Evolutionary conservation across 2,113 vertebrate species (phyloP), one percentile per base, ranked within the genome.

Genomic region (Xenopus laevis): DNA sequence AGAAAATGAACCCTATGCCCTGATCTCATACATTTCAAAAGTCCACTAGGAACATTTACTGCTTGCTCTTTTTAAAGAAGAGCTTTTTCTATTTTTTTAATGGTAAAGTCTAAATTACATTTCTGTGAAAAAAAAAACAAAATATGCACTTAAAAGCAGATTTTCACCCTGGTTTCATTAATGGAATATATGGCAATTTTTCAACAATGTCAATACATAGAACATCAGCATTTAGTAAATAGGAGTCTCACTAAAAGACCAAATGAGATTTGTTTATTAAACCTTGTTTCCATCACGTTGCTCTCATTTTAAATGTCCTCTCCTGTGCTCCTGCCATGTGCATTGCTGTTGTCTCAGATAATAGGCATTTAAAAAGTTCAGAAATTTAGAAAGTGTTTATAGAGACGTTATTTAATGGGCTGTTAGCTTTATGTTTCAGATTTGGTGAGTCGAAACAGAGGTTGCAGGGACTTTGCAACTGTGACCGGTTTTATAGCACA

Each of bases 311-410:
- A 27, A 27, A 27, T 58, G 57, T 66, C 46, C 13, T 52, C 27
- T 30, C 72, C n/a, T 45, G 40, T 21, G 27, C 20, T 66, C 40
- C 13, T 62, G 21, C 65, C 58, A 69, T 63, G 58, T 69, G 59
- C 21, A 11, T 23, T 30, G 27, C 55, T 61, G 67, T 52, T 33
- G n/a, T 53, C 44, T 52, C 46, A 16, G 68, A 62, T 67, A 65
- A 62, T 75, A 52, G 65, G 65, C 62, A 75, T 75, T 68, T 75
- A 62, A 63, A 75, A 75, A 75, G 73, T 75, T 75, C 65, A 63
- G 73, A 75, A 75, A 75, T 75, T 45, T 75, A 75, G 73, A 75
- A 75, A 27, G 73, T 75, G 73, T 75, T 75, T 69, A 75, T 75
- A 75, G 65, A 75, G 65, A 69, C 61, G 65, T 75, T 75, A 75